Evolutionary conservation across 1,140 invertebrate species (phyloP), one percentile per base, ranked within the genome.

Genomic region (Andrena cerasifolii): DNA sequence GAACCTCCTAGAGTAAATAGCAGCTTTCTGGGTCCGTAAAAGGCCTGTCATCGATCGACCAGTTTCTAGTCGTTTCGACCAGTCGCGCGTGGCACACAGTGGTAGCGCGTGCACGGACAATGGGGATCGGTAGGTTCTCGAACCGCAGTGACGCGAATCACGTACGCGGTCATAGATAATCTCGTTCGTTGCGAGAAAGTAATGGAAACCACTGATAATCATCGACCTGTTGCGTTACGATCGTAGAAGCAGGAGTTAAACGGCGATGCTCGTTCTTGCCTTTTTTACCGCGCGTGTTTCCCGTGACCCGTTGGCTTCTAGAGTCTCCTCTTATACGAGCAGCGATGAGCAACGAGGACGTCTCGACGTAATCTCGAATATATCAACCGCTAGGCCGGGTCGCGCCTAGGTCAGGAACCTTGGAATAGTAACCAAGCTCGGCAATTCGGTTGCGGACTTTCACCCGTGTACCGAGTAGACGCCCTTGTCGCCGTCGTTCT

Each of bases 341-440:
- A 10, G 10, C 36, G 3, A 40, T 40, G 10, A 40, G 36, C 36
- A 40, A 33, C 54, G 40, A 59, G 54, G 54, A 43, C n/a, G 40
- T n/a, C 6, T 21, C 45, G 63, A 62, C 40, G 24, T 54, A n/a
- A n/a, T 31, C 24, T 10, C 21, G 16, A 16, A n/a, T n/a, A n/a
- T n/a, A 24, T 81, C 16, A 14, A 40, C 24, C 47, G 45, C 33
- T 68, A 71, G 65, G 24, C 5, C 49, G 47, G 66, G 58, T 72
- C 56, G 75, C 65, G 62, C 51, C 75, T 85, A 85, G 79, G 82
- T 84, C 84, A 76, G 65, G 62, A 84, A 84, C 82, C 83, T 84
- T 85, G 82, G 66, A 77, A 83, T 68, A 72, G 45, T 63, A 61
- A 68, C 45, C 54, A 82, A 54, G 59, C 63, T 74, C 56, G 61